These are phyloP conservation scores for Mamestra configurata DNA, from an alignment of 1,140 invertebrate genomes.

Conservation along the genomic window DNA sequence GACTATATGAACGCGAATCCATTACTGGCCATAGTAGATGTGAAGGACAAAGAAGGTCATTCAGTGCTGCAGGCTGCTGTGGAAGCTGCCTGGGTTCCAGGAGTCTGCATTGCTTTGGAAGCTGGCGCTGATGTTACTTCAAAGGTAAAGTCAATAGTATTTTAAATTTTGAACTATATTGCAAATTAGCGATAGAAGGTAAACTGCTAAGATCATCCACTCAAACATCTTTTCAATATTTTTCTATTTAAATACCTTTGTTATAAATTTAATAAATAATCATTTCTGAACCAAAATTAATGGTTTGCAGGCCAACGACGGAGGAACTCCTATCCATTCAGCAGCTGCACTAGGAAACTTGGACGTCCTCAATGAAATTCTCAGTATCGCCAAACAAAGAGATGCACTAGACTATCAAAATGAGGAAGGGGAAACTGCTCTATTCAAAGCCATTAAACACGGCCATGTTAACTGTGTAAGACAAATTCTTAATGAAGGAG, in stretches of 20 bases:
- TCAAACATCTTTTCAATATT: too few species aligned
- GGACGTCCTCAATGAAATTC: conserved; percentile 90
- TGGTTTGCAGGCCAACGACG: conserved; percentile 88
- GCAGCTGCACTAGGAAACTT: conserved; percentile 89
- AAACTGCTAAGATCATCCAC: too few species aligned
- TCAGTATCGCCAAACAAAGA: conserved; percentile 88
- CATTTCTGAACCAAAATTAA: not conserved
- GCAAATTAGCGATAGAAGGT: too few species aligned
- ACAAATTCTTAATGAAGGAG: conserved; percentile 84
- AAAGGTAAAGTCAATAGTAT: conserved; percentile 66
- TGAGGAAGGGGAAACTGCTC: conserved; percentile 85
- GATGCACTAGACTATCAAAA: conserved; percentile 81
- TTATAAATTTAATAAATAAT: too few species aligned
- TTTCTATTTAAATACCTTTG: too few species aligned
- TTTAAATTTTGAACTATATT: too few species aligned
- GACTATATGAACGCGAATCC: conserved; percentile 42
- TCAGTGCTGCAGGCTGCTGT: conserved; percentile 80
- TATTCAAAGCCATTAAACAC: conserved; percentile 86
- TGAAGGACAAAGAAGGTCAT: conserved; percentile 21
- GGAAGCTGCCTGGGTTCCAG: conserved; percentile 81
- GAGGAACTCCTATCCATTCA: conserved; percentile 88
- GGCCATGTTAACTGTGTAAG: conserved; percentile 83
- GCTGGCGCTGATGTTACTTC: conserved; percentile 91
- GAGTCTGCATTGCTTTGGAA: conserved; percentile 90
- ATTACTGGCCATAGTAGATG: conserved; percentile 23